A percentile compares a stretch with the other conserved stretches of the same genome.
These are phyloP conservation scores for Mirza zaza DNA, from an alignment of 2,113 vertebrate genomes.

Conservation along the genomic window DNA sequence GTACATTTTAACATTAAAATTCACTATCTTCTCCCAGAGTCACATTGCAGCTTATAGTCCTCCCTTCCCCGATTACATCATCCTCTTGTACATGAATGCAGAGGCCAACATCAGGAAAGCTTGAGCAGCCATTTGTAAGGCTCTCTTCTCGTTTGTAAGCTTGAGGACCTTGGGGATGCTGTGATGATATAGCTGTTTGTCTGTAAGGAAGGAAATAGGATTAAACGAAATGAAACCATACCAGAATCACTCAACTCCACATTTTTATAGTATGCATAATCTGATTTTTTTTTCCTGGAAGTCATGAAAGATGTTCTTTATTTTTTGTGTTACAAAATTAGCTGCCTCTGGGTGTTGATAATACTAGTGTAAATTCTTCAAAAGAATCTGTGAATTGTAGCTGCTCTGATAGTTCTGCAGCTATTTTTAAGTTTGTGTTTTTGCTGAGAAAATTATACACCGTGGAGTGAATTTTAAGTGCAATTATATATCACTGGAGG, in stretches of 20 bases:
- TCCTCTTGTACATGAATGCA: not conserved
- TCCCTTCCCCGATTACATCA: slow-evolving; percentile 50
- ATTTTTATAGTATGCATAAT: slow-evolving; percentile 71
- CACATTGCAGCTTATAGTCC: slow-evolving; percentile 57
- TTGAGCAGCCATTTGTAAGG: slow-evolving; percentile 27
- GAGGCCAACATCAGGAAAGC: slow-evolving; percentile 16
- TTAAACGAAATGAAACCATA: slow-evolving; percentile 70
- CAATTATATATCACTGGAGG: slow-evolving; percentile 68
- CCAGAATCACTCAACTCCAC: slow-evolving; percentile 49
- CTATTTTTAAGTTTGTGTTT: slow-evolving; percentile 77
- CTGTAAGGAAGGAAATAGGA: slow-evolving; percentile 56
- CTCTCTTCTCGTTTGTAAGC: slow-evolving; percentile 56
- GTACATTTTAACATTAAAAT: slow-evolving; percentile 82
- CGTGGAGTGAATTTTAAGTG: slow-evolving; percentile 76
- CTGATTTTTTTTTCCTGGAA: slow-evolving; percentile 59
- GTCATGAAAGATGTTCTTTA: slow-evolving; percentile 70
- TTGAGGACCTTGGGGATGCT: slow-evolving; percentile 19
- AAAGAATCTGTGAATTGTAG: slow-evolving; percentile 65
- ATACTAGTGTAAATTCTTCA: slow-evolving; percentile 72
- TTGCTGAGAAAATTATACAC: slow-evolving; percentile 76
- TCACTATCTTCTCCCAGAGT: slow-evolving; percentile 66
- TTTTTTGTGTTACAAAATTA: slow-evolving; percentile 74
- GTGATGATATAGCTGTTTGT: slow-evolving; percentile 52
- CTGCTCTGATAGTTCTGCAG: slow-evolving; percentile 54
- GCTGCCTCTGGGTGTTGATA: slow-evolving; percentile 65